Base-by-base conservation (phyloP, 2,888 invertebrate species). In the Aelia acuminata region DNA sequence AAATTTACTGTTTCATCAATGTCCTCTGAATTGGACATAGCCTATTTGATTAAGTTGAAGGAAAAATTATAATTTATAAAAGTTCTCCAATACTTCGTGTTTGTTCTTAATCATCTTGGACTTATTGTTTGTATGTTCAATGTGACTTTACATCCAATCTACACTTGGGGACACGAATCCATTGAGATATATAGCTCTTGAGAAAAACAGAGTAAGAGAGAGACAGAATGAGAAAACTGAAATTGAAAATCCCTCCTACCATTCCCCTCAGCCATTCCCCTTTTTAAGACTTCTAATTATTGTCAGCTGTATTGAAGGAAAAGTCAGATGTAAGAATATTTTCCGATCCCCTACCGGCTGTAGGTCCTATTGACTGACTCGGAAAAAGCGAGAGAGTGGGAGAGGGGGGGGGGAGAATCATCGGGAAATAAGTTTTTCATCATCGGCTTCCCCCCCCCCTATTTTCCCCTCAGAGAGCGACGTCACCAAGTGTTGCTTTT, bases 401-500 rank as follows among this genome's bases (percentile, higher is more conserved):
- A 50, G 3, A 22, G 50, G 13, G 22, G 15, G 18, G 18, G 39
- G 5, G 43, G 13, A 47, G 80, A 47, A 43, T 47, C 80, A 80
- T 80, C 43, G 43, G 80, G 80, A 80, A 80, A 80, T 80, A 80
- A 80, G 80, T 80, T 80, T 80, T 80, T 80, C 80, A 80, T 80
- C 80, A 80, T 39, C 43, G 80, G 80, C n/a, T 80, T 47, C 43
- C 43, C 43, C 43, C 80, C 43, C n/a, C 80, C 20, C 39, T 35
- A 43, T 75, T 75, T 43, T 75, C 39, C 39, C 39, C 39, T 7
- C 20, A 8, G 43, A 3, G 80, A 80, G 39, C 20, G 75, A 80
- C 43, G 80, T 80, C 80, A 49, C 88, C 87, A 89, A 87, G 88
- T 89, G 85, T 85, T 43, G 87, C 50, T 43, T 84, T 89, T 89